These are phyloP conservation scores for Atrichornis clamosus DNA, from an alignment of 2,113 vertebrate genomes.

Conservation along the genomic window DNA sequence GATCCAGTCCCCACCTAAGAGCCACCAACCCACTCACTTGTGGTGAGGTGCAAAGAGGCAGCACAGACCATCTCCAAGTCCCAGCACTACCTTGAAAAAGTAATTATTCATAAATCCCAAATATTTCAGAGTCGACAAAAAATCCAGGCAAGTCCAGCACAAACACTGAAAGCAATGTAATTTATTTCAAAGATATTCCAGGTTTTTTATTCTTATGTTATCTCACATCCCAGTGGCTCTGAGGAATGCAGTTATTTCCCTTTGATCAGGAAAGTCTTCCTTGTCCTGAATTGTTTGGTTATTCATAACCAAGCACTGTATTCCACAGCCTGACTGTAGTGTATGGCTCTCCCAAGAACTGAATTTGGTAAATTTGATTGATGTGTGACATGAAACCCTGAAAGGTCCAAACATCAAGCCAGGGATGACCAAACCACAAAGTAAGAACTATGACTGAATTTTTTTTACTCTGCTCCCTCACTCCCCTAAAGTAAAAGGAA, in stretches of 20 bases:
- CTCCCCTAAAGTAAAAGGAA: neutral
- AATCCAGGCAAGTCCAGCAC: neutral
- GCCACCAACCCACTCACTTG: neutral
- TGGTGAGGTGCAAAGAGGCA: rapidly evolving
- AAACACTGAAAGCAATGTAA: neutral
- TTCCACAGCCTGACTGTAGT: neutral
- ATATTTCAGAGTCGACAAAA: neutral
- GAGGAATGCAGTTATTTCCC: neutral
- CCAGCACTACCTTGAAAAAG: neutral
- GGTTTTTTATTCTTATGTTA: neutral
- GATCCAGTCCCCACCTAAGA: neutral
- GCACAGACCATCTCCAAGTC: neutral
- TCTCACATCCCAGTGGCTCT: neutral
- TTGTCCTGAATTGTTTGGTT: neutral
- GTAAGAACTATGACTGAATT: neutral
- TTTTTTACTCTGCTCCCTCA: neutral
- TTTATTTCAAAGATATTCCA: neutral
- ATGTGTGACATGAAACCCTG: neutral
- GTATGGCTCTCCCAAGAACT: neutral
- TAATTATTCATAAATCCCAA: neutral
- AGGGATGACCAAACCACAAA: neutral
- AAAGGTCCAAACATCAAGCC: neutral
- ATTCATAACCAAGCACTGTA: neutral
- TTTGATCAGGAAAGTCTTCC: neutral
- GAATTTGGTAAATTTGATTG: neutral